These are phyloP conservation scores for Drosophila paramelanica DNA, from an alignment of 2,888 invertebrate genomes.

Conservation along the genomic window DNA sequence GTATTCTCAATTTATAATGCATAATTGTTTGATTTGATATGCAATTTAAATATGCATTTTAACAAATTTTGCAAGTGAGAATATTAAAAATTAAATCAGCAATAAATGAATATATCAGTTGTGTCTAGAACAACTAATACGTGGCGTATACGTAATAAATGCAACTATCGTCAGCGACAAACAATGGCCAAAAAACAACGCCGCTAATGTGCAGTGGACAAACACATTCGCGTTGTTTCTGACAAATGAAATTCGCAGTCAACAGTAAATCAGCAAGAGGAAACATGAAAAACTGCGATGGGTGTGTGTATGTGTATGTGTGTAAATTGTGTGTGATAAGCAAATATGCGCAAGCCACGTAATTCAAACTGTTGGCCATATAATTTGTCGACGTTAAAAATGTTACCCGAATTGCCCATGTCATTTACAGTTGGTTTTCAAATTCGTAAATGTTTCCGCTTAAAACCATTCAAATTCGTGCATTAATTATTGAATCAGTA, in stretches of 20 bases:
- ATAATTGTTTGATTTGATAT: not conserved
- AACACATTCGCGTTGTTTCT: conserved; percentile 24
- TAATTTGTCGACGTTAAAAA: conserved; percentile 24
- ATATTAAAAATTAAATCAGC: not conserved
- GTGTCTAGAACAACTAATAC: not conserved
- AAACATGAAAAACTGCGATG: not conserved
- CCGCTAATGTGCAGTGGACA: conserved; percentile 22
- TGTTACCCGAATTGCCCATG: conserved; percentile 30
- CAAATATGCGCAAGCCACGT: conserved; percentile 33
- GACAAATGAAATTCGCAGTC: conserved; percentile 41
- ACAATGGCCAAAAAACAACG: conserved; percentile 10
- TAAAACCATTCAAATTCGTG: not conserved
- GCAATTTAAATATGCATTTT: not conserved
- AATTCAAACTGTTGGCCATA: conserved; percentile 20
- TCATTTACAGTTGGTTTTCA: conserved; percentile 8
- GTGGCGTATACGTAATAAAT: conserved; percentile 29
- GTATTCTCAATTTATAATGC: not conserved
- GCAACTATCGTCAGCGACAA: conserved; percentile 1
- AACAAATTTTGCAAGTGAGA: not conserved
- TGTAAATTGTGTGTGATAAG: not conserved
- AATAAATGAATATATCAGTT: too few species aligned
- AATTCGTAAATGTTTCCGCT: conserved; percentile 13
- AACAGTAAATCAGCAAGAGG: conserved; percentile 47
- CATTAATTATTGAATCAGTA: not conserved
- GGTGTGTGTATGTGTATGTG: conserved; percentile 12